Evolutionary conservation across 2,888 invertebrate species (phyloP).

Genomic region (Drosophila koepferae): DNA sequence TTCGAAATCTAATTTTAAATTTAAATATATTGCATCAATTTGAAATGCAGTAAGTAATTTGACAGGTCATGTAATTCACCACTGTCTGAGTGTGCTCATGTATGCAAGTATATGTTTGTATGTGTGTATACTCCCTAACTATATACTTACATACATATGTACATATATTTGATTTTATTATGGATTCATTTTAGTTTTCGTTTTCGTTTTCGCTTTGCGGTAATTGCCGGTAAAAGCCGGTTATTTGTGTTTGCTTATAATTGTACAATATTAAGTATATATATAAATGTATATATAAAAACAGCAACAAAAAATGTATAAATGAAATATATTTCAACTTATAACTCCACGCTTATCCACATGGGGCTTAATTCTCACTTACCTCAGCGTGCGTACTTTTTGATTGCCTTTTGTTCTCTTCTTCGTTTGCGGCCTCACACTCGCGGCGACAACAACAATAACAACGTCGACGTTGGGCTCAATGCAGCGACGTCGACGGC

Average conservation of each 20-base stretch:
- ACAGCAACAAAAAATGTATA: not conserved
- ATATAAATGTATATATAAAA: not conserved
- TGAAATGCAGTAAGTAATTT: not conserved
- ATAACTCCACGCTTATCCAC: not conserved
- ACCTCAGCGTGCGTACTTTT: conserved; percentile 49
- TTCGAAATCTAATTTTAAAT: conserved; percentile 37
- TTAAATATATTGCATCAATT: conserved; percentile 13
- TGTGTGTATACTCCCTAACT: not conserved
- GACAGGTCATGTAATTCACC: conserved; percentile 10
- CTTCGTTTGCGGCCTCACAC: conserved; percentile 43
- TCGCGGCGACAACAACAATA: conserved; percentile 47
- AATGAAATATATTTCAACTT: conserved; percentile 1
- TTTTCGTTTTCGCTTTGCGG: conserved; percentile 20
- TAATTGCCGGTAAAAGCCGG: conserved; percentile 55
- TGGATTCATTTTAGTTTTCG: conserved; percentile 26
- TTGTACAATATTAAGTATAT: conserved; percentile 10
- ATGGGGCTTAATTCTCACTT: conserved; percentile 29
- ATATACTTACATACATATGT: not conserved
- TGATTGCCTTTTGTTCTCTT: conserved; percentile 47
- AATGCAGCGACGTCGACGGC: conserved; percentile 43
- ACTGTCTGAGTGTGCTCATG: not conserved
- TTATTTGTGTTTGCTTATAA: conserved; percentile 4
- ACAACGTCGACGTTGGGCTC: conserved; percentile 45
- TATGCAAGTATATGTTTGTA: not conserved
- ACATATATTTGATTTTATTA: conserved; percentile 36